Conservation (phyloP, 2,797 vertebrate genomes). For the Poeciliopsis presidionis region DNA sequence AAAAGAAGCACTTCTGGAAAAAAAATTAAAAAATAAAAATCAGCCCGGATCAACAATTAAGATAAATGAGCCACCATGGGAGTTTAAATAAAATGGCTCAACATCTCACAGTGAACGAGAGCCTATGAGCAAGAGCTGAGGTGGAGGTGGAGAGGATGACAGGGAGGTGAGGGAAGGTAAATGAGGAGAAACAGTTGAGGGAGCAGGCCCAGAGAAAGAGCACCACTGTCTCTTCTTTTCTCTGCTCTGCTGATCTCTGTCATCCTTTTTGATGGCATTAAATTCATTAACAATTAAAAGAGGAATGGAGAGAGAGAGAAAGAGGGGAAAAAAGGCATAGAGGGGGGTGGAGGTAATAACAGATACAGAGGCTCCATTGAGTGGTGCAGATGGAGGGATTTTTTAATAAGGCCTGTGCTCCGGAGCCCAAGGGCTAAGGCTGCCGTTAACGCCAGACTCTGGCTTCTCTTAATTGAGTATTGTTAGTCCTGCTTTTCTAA, state of each 20-base stretch:
- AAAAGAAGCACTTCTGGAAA: conserved; percentile 6
- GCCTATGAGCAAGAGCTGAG: conserved; percentile 51
- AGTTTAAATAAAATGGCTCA: conserved; percentile 74
- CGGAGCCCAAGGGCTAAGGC: conserved; percentile 67
- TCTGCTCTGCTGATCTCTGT: conserved; percentile 83
- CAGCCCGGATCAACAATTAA: conserved; percentile 55
- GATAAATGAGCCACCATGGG: conserved; percentile 74
- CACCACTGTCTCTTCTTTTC: conserved; percentile 75
- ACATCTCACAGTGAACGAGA: conserved; percentile 51
- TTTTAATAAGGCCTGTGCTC: conserved; percentile 84
- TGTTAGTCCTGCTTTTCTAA: conserved; percentile 71
- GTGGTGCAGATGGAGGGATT: conserved; percentile 80
- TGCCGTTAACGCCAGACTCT: conserved; percentile 74
- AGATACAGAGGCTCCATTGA: conserved; percentile 85
- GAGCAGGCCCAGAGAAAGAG: conserved; percentile 67
- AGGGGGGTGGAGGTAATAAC: conserved; percentile 76
- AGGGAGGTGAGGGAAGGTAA: conserved; percentile 41
- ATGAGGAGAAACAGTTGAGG: conserved; percentile 53
- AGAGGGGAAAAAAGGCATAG: conserved; percentile 57
- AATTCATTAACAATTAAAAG: conserved; percentile 86
- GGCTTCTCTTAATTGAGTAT: conserved; percentile 78
- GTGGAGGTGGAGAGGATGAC: conserved; percentile 42
- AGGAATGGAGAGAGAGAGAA: conserved; percentile 62
- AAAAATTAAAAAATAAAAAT: conserved; percentile 14
- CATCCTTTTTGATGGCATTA: conserved; percentile 85